A percentile compares a stretch with the other conserved stretches of the same genome.
phyloP scores from a whole-genome alignment of 2,888 invertebrate species.

The Tipula vernalis region DNA sequence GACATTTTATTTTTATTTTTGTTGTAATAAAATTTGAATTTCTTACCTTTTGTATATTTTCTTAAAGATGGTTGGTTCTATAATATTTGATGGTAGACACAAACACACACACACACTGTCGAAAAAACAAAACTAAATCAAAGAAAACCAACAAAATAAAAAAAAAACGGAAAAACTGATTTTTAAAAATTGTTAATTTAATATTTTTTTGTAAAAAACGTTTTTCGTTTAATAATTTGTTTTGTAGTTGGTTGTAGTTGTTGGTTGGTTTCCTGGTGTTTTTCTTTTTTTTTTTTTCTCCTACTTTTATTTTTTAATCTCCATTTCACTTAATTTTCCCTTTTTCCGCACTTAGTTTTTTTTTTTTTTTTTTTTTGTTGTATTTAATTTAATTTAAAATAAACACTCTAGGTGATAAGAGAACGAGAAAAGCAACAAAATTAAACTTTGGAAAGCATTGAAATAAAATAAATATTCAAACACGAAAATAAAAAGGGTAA shows the following conservation, averaged over 20 bases:
- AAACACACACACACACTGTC: too few relatives aligned
- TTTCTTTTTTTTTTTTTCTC: background rate
- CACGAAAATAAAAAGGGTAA: background rate
- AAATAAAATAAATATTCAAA: background rate
- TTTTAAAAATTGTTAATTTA: background rate
- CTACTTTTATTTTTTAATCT: background rate
- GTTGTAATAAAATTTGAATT: background rate
- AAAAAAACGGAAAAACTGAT: background rate
- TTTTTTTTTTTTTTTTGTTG: background rate
- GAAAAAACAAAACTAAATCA: background rate
- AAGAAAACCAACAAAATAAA: background rate
- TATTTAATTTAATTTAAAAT: background rate
- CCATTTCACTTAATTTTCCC: background rate
- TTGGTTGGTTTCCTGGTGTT: background rate
- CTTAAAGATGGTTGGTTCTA: background rate
- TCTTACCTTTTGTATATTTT: background rate
- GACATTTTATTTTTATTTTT: background rate
- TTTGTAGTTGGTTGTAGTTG: background rate
- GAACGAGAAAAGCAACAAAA: background rate
- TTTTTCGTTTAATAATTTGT: background rate
- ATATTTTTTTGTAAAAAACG: background rate
- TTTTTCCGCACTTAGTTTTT: background rate
- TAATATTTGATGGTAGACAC: background rate
- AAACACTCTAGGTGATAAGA: background rate
- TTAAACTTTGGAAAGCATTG: background rate